Evolutionary conservation across 2,797 vertebrate genomes (phyloP).

Genomic region (Propithecus perrieri): DNA sequence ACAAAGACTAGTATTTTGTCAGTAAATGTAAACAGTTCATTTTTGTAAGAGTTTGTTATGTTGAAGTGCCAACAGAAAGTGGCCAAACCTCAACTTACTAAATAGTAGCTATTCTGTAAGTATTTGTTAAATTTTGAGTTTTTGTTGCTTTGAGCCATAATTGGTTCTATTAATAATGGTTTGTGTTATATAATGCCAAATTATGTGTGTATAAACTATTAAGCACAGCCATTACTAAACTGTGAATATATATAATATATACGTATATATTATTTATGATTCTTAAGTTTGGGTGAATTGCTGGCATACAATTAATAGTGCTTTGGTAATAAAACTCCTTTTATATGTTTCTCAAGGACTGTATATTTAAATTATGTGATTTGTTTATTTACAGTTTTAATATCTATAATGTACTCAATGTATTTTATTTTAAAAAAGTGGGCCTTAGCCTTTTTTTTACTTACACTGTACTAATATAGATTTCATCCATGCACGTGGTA

Average conservation of each 20-base stretch:
- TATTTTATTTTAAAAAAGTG: background rate
- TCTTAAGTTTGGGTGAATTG: slow-evolving; percentile 40
- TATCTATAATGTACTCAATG: background rate
- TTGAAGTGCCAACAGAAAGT: background rate
- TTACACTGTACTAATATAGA: background rate
- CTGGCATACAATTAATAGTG: slow-evolving; percentile 49
- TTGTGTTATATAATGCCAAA: slow-evolving; percentile 33
- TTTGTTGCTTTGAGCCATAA: slow-evolving; percentile 40
- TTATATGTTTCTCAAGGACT: slow-evolving; percentile 21
- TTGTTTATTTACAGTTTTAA: slow-evolving; percentile 46
- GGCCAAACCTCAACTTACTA: background rate
- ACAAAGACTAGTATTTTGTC: background rate
- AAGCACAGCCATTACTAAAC: background rate
- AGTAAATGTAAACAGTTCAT: background rate
- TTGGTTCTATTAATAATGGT: slow-evolving; percentile 37
- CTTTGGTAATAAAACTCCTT: background rate
- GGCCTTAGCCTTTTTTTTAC: background rate
- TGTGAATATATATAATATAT: background rate
- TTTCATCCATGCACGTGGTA: background rate
- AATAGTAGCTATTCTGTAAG: background rate
- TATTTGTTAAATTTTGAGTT: background rate
- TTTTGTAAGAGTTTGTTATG: slow-evolving; percentile 44
- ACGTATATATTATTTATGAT: background rate
- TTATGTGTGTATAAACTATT: slow-evolving; percentile 5
- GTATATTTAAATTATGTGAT: slow-evolving; percentile 16